A percentile compares a stretch with the other conserved stretches of the same genome.
Conservation (phyloP, 2,113 vertebrate species). For the Scomber colias region DNA sequence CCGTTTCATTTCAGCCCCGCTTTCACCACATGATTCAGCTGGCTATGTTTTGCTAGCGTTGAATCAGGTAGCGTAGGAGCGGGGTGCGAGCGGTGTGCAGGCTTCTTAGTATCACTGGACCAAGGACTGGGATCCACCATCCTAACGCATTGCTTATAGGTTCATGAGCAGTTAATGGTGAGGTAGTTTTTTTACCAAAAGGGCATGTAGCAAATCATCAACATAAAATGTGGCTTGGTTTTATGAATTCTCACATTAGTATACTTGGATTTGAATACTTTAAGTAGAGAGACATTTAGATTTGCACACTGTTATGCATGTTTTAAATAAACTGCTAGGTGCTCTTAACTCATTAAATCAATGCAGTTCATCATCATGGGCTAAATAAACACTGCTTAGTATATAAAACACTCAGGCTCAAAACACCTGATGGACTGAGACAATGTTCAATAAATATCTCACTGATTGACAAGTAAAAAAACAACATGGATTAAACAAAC, state of each 20-base stretch:
- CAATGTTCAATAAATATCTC: neutral
- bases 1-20: neutral
- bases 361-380: slow-evolving; percentile 54
- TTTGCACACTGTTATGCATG: slow-evolving; percentile 45
- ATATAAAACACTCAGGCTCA: slow-evolving; percentile 44
- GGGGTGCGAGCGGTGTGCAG: neutral
- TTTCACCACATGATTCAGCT: neutral
- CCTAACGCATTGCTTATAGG: slow-evolving; percentile 71
- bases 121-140: slow-evolving; percentile 61
- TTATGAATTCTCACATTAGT: slow-evolving; percentile 52
- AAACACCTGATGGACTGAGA: slow-evolving; percentile 72
- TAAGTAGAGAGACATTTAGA: neutral
- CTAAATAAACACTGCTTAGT: slow-evolving; percentile 33
- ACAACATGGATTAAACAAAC: rapidly evolving
- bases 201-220: slow-evolving; percentile 57
- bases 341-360: slow-evolving; percentile 45
- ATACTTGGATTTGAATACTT: slow-evolving; percentile 7
- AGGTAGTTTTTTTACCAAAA: neutral
- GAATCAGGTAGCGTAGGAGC: neutral
- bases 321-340: slow-evolving; percentile 22
- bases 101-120: slow-evolving; percentile 43
- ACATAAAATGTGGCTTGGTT: slow-evolving; percentile 49
- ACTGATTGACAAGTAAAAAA: neutral
- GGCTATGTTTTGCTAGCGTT: neutral
- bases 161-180: slow-evolving; percentile 45